These are phyloP conservation scores for Philotrypesis tridentata DNA, from an alignment of 1,140 invertebrate genomes.

Conservation along the genomic window DNA sequence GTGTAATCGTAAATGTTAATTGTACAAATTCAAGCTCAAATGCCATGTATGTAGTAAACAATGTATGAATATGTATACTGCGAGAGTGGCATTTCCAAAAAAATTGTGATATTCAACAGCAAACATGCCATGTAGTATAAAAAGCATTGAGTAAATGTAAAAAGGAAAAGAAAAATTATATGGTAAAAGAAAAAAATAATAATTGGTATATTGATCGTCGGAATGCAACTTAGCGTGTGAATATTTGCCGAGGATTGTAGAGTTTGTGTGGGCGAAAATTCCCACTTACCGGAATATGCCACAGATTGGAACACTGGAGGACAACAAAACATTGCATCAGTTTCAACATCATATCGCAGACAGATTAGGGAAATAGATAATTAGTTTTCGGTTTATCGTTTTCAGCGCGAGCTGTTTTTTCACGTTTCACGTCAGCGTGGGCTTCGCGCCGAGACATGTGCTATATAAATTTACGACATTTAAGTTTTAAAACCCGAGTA, in stretches of 20 bases:
- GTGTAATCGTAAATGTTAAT: constrained; percentile 21
- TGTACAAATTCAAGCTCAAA: constrained; percentile 8
- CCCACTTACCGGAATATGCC: constrained; percentile 93
- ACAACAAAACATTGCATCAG: constrained; percentile 74
- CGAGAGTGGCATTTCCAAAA: constrained; percentile 12
- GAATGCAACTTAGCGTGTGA: constrained; percentile 68
- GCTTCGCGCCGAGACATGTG: no score
- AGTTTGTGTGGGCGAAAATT: constrained; percentile 69
- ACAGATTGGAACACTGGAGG: constrained; percentile 92
- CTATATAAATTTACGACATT: not conserved
- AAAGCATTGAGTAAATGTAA: constrained; percentile 22
- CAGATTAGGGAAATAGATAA: constrained; percentile 40
- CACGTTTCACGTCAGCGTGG: no score
- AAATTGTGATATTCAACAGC: constrained; percentile 33
- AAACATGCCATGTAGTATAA: constrained; percentile 42
- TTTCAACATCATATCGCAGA: constrained; percentile 58
- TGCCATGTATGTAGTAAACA: not conserved
- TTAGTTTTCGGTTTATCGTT: constrained; percentile 1
- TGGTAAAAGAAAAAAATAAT: constrained; percentile 24
- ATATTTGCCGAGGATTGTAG: constrained; percentile 65
- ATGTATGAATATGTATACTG: not conserved
- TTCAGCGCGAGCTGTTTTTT: not conserved
- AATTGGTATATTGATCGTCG: constrained; percentile 51
- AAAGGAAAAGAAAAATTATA: constrained; percentile 4
- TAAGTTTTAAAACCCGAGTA: not conserved